Percentiles rank a stretch among this genome's conserved stretches.
Evolutionary conservation across 2,797 vertebrate species (phyloP).

Genomic region (Chanos chanos): DNA sequence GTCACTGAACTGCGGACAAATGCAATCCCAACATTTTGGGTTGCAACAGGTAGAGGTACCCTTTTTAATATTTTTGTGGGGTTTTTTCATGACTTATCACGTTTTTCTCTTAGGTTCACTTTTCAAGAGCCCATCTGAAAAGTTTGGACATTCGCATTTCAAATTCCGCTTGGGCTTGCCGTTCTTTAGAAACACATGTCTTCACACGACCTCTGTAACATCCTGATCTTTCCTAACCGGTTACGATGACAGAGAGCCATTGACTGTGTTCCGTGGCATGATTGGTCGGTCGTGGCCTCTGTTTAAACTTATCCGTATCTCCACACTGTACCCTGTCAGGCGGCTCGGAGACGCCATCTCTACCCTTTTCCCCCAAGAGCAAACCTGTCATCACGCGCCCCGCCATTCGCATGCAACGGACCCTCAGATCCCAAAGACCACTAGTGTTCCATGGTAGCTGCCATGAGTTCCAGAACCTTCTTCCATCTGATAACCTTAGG

Average conservation of each 20-base stretch:
- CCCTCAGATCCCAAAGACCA: slow-evolving; percentile 35
- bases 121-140: too few relatives aligned
- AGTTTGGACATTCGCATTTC: too few relatives aligned
- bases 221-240: neutral
- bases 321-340: slow-evolving; percentile 44
- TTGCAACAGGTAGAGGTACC: too few relatives aligned
- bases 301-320: slow-evolving; percentile 45
- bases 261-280: slow-evolving; percentile 14
- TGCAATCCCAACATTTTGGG: too few relatives aligned
- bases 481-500: slow-evolving; percentile 74
- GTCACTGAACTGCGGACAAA: too few relatives aligned
- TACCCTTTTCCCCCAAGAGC: slow-evolving; percentile 16
- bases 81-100: too few relatives aligned
- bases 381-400: slow-evolving; percentile 49
- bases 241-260: slow-evolving; percentile 26
- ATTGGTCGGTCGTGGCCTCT: neutral
- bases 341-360: slow-evolving; percentile 27
- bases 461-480: slow-evolving; percentile 39
- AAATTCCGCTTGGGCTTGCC: neutral
- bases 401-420: slow-evolving; percentile 16
- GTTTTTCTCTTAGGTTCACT: too few relatives aligned
- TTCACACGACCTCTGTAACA: neutral
- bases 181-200: too few relatives aligned
- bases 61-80: too few relatives aligned
- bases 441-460: slow-evolving; percentile 21